Evolutionary conservation across 2,113 vertebrate species (phyloP), one percentile per base, ranked within the genome.

Genomic region (Pseudopodoces humilis): DNA sequence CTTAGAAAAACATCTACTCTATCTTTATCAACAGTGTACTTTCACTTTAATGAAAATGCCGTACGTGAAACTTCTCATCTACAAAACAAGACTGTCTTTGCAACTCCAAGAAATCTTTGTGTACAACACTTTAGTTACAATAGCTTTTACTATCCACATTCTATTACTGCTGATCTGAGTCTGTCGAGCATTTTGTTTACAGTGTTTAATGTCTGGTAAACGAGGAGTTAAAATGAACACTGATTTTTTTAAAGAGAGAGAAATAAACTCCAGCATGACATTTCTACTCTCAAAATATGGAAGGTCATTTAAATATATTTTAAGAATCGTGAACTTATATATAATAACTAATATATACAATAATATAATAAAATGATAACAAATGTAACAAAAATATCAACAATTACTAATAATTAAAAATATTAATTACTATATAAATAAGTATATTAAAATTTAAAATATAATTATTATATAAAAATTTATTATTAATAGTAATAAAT

Each of bases 261-360:
- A 74, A 91, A 92, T 15, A 31, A 88, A 90, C 30, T 52, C 19
- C 60, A 95, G 74, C 22, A 30, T 58, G 67, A 53, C 52, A 75
- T 39, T 94, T 92, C 60, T 86, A 81, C 56, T 88, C 79, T 60
- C 0, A 17, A 76, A 83, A 83, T 47, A 55, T 7, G 0, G 33
- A 77, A 88, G 78, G 90, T 71, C 55, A 86, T 67, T 88, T 63
- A 72, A 69, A 78, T 77, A 28, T 93, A 93, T 92, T 93, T 95
- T 90, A 94, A 93, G 79, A 62, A 52, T 22, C 68, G 43, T 0
- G 0, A 60, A 92, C 56, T 39, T 39, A 39, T 39, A 39, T 39
- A 39, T 39, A 39, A 39, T 39, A 39, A 39, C 39, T 12, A 39
- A 39, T 39, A 39, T 39, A 39, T 39, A 39, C 39, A 39, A 11